phyloP scores from a whole-genome alignment of 2,797 vertebrate genomes.

The Mycteria americana region DNA sequence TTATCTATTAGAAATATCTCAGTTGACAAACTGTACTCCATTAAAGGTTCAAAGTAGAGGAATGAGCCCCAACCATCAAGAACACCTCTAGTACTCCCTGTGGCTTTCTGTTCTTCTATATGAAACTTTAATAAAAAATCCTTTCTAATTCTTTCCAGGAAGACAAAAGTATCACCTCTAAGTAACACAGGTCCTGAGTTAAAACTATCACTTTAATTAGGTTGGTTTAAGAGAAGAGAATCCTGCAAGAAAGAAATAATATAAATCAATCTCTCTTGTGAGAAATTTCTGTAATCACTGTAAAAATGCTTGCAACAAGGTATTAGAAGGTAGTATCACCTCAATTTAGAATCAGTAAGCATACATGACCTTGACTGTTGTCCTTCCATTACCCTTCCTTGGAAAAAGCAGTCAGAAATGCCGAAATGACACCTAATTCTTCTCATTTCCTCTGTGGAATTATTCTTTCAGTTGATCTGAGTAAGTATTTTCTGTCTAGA shows the following conservation, averaged over 20 bases:
- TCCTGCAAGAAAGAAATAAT: neutral
- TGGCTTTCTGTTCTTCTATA: neutral
- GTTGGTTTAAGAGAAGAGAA: neutral
- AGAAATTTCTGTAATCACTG: neutral
- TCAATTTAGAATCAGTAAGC: neutral
- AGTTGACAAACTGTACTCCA: neutral
- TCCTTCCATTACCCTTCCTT: neutral
- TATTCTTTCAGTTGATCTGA: neutral
- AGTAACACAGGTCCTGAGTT: neutral
- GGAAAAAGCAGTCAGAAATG: neutral
- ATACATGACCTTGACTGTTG: neutral
- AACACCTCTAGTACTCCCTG: neutral
- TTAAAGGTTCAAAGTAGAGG: neutral
- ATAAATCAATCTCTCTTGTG: neutral
- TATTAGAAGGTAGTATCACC: neutral
- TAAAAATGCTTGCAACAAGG: neutral
- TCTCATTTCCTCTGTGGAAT: neutral
- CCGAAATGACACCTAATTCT: neutral
- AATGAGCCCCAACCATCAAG: neutral
- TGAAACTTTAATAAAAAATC: neutral
- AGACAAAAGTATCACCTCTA: neutral
- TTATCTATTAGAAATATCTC: neutral
- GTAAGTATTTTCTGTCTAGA: neutral
- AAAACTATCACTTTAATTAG: neutral
- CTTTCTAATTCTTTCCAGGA: neutral